Evolutionary conservation across 2,113 vertebrate genomes (phyloP), one percentile per base, ranked within the genome.

Genomic region (Pituophis catenifer): DNA sequence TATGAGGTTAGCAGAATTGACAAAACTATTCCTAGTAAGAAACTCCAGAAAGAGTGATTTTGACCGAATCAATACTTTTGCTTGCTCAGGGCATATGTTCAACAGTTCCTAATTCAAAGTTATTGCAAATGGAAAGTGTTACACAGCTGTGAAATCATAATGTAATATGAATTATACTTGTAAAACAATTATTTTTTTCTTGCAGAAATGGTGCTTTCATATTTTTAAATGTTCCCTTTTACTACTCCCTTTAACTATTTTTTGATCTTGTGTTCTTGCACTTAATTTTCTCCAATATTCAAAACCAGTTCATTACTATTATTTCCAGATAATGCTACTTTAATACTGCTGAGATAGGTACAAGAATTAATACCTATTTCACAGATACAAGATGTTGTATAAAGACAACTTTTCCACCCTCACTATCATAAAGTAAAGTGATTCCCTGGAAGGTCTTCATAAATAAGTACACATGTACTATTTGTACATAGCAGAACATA

Each of bases 31-130:
- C 26, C 57, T 70, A 8, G 7, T 88, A 33, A 93, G 50, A 92
- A 91, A 93, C 15, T 24, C 55, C 53, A 89, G 23, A 44, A 21
- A 92, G 57, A 90, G 88, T 89, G 3, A 90, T 3, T 92, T 90
- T 92, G 93, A 92, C 62, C 33, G 58, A 57, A 87, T 85, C 93
- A 59, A 13, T 50, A 58, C 1, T 13, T 5, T 24, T 24, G 44
- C 48, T 91, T n/a, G 29, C 55, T 86, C 54, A 24, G 3, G 23
- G 50, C 10, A 86, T 89, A 44, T 86, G 5, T 81, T 59, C 81
- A 91, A 62, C 48, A 54, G 54, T 55, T 70, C 91, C 24, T 59
- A 12, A 90, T 88, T 13, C 23, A 12, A 75, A 1, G 62, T 85
- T 53, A 44, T 2, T 54, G 17, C 0, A 33, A 88, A 70, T 65